Evolutionary conservation across 1,140 invertebrate species (phyloP), one percentile per base, ranked within the genome.

Genomic region (Holotrichia oblita): DNA sequence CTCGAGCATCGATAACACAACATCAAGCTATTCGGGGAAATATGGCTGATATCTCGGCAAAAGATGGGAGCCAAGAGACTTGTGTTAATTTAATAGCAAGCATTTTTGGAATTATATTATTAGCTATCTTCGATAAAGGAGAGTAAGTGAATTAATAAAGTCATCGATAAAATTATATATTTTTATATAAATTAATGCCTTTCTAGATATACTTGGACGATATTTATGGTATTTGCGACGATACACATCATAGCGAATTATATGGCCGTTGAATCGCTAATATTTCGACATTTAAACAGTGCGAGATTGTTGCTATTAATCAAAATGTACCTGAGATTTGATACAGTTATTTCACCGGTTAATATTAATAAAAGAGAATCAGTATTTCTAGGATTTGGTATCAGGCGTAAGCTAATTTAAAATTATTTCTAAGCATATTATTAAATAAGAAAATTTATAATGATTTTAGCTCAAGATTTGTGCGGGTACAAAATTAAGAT

Each of bases 51-150:
- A 95, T 99, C 0, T 93, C 96, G 4, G 97, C 97, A 0, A 99
- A 99, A 90, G 98, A 99, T 88, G 94, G 95, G 8, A 97, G 96
- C 81, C 98, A 99, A 89, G 98, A 99, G 86, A 99, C 97, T 0
- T 91, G 96, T 81, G 96, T 99, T 0, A 99, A 99, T 88, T 88
- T 99, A 61, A 85, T 94, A 40, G 96, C 94, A 10, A 94, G 97
- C 6, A 85, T 96, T 76, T 83, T 93, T 12, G 95, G 94, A 77
- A 89, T 98, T 42, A 87, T 93, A 27, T 85, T 98, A 69, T 88
- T 98, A 1, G 92, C 93, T 40, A 81, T 91, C n/a, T 88, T 96
- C 10, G 90, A 89, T 41, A 89, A 90, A 74, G 87, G 88, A 79
- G 81, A 83, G 87, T 91, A 86, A 86, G 84, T 86, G 73, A 24